phyloP scores from a whole-genome alignment of 23 tunicate genomes.

The Oikopleura vanhoeffeni region DNA sequence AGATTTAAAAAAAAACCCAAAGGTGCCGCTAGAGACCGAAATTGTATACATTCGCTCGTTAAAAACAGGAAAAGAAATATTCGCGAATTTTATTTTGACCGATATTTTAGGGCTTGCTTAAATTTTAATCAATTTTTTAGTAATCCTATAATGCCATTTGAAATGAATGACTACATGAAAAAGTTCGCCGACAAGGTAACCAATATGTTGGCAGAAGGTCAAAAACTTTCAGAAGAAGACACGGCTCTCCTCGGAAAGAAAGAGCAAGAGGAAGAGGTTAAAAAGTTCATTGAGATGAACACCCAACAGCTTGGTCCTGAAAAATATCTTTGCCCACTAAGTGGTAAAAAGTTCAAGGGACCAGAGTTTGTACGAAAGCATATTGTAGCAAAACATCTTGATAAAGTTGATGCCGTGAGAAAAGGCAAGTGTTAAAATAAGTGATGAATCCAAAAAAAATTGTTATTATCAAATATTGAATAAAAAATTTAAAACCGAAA shows the following conservation, averaged over 20 bases:
- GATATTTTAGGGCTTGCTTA: no score
- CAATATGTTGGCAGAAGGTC: conserved; percentile 59
- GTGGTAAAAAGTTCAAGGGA: conserved; percentile 98
- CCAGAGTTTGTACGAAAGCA: conserved; percentile 93
- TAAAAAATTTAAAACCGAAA: no score
- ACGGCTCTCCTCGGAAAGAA: conserved; percentile 56
- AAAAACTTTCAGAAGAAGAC: conserved; percentile 53
- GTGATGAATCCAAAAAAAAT: no score
- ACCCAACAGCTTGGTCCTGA: conserved; percentile 90
- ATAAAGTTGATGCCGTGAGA: conserved; percentile 66
- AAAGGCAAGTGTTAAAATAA: conserved; percentile 18
- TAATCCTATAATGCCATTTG: conserved; percentile 18
- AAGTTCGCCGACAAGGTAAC: conserved; percentile 60
- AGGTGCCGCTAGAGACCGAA: no score
- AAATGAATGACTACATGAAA: conserved; percentile 72
- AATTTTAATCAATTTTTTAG: not conserved
- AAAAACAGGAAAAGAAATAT: no score
- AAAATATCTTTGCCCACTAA: conserved; percentile 90
- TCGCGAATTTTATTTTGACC: no score
- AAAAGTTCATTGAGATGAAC: conserved; percentile 64
- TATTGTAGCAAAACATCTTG: conserved; percentile 80
- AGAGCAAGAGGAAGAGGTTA: conserved; percentile 68
- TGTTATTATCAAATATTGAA: no score
- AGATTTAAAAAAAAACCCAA: no score
- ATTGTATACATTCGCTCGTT: no score